Evolutionary conservation across 2,888 invertebrate species (phyloP), one percentile per base, ranked within the genome.

Genomic region (Agapostemon virescens): DNA sequence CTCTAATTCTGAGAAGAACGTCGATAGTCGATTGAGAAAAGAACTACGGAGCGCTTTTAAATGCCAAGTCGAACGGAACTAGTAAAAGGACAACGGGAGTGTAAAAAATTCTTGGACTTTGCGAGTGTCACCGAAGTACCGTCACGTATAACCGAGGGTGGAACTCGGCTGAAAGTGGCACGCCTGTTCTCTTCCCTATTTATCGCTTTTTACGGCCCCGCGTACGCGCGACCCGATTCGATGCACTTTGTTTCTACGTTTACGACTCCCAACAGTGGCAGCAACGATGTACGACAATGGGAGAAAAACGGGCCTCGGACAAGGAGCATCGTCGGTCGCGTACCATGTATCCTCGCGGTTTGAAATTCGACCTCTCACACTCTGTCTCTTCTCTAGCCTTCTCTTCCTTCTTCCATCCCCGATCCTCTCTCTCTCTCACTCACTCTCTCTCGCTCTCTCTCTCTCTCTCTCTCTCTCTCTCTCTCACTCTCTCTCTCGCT

Each of bases 191-290:
- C 71, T 20, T 63, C 40, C 66, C 36, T 70, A 73, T 81, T 82
- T 81, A 81, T 67, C 40, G 74, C 55, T 66, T 77, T 81, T 82
- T 77, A 74, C 64, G 33, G n/a, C 63, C 42, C 30, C 63, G 63
- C 52, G 64, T 38, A 66, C 20, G 38, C 74, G 72, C 71, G 74
- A 82, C 66, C 78, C 69, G 71, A 78, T 78, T 71, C 82, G 38
- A 38, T 66, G 71, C 74, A 74, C 82, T 78, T 74, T 78, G 82
- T 82, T 69, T 78, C 66, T 52, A 40, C 74, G 67, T 75, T 78
- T 83, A 82, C 78, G 72, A 66, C 82, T 38, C 26, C 61, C 72
- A 42, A 40, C 64, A 69, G 76, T 30, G 66, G 61, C 61, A n/a
- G 68, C 23, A 42, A 49, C 73, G 58, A 55, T 58, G 69, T 30